phyloP scores from a whole-genome alignment of 2,113 vertebrate genomes.

The Myodes glareolus region DNA sequence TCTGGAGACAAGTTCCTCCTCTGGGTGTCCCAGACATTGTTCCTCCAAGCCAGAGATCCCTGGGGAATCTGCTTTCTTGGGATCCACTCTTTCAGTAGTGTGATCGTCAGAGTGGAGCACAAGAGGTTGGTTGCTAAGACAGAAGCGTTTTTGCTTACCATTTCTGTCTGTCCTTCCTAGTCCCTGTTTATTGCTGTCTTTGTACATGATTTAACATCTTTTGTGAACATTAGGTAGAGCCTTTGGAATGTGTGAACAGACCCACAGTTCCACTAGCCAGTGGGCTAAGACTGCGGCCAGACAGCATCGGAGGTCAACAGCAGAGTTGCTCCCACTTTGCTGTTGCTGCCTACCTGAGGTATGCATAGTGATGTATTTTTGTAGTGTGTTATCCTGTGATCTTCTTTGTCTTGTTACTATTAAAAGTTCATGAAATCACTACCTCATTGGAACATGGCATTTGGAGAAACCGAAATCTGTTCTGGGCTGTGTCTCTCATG shows the following conservation, averaged over 20 bases:
- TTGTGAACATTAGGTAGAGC: not conserved
- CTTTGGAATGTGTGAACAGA: not conserved
- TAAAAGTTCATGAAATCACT: not conserved
- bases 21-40: not conserved
- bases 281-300: not conserved
- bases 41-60: not conserved
- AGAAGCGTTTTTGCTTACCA: not conserved
- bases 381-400: not conserved
- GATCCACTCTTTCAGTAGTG: not conserved
- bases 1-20: not conserved
- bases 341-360: not conserved
- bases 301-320: not conserved
- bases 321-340: not conserved
- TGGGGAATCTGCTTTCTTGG: not conserved
- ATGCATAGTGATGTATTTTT: not conserved
- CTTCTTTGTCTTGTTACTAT: not conserved
- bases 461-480: not conserved
- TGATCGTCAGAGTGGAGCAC: not conserved
- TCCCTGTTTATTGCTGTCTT: not conserved
- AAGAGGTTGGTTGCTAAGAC: not conserved
- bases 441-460: not conserved
- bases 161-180: not conserved
- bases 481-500: not conserved
- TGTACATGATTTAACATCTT: not conserved
- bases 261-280: not conserved